Percentiles rank a stretch among this genome's conserved stretches.
phyloP scores from a whole-genome alignment of 2,113 vertebrate species.

The Anas platyrhynchos region DNA sequence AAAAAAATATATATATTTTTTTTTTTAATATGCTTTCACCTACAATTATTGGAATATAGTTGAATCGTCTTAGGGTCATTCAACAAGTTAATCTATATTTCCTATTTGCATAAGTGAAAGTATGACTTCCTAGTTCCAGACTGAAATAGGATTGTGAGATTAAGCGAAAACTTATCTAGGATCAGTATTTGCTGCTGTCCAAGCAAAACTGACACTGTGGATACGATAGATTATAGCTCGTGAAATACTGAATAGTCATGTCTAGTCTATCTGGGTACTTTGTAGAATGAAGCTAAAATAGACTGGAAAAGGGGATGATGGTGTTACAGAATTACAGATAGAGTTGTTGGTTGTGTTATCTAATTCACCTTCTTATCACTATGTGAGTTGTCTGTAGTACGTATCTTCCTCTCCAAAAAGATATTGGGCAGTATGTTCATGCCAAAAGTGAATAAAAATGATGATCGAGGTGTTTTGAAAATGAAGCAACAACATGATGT shows the following conservation, averaged over 20 bases:
- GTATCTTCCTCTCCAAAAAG: not conserved
- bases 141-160: not conserved
- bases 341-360: not conserved
- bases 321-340: not conserved
- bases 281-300: not conserved
- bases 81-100: not conserved
- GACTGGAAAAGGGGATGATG: not conserved
- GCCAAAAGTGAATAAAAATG: slow-evolving; percentile 16
- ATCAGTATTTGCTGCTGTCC: not conserved
- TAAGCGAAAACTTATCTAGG: not conserved
- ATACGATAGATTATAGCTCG: slow-evolving; percentile 20
- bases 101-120: not conserved
- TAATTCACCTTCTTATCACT: not conserved
- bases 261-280: not conserved
- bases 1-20: not conserved
- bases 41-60: not conserved
- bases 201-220: slow-evolving; percentile 7
- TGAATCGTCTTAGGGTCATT: not conserved
- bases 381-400: not conserved
- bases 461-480: not conserved
- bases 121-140: not conserved
- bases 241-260: slow-evolving; percentile 4
- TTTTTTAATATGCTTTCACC: not conserved
- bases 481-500: not conserved
- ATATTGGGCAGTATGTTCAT: not conserved